Percentiles rank a stretch among this genome's conserved stretches.
Evolutionary conservation across 2,113 vertebrate species (phyloP).

Genomic region (Thalassoma bifasciatum): DNA sequence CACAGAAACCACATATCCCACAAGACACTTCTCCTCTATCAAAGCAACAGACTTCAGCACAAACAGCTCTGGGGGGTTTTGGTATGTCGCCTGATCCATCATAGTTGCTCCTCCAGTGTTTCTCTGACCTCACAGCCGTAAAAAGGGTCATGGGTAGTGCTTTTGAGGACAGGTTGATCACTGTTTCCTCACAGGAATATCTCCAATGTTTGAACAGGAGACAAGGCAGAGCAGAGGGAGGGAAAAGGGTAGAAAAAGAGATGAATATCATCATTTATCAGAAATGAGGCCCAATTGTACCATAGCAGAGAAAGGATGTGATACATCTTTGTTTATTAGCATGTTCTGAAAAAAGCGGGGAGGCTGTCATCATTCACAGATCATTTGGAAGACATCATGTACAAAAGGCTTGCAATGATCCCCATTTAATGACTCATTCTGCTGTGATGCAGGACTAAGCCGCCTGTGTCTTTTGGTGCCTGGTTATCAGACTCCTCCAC

Average conservation of each 20-base stretch:
- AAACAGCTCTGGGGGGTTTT: conserved; percentile 65
- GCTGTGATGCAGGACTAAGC: conserved; percentile 35
- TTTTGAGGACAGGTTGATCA: conserved; percentile 71
- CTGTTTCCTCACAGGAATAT: conserved; percentile 38
- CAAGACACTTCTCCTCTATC: conserved; percentile 53
- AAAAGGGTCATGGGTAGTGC: conserved; percentile 49
- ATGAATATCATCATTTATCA: conserved; percentile 58
- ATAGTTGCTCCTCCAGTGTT: conserved; percentile 50
- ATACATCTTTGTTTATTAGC: conserved; percentile 60
- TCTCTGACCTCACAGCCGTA: conserved; percentile 53
- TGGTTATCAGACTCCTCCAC: conserved; percentile 53
- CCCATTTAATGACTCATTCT: conserved; percentile 60
- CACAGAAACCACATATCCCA: conserved; percentile 63
- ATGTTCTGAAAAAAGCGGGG: conserved; percentile 28
- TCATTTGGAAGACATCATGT: conserved; percentile 57
- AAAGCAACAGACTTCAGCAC: conserved; percentile 41
- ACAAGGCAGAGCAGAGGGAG: conserved; percentile 18
- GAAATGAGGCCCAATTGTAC: conserved; percentile 35
- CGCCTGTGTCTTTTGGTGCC: conserved; percentile 56
- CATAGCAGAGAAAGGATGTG: conserved; percentile 16
- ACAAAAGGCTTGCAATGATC: conserved; percentile 56
- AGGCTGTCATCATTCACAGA: conserved; percentile 58
- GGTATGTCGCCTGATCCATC: conserved; percentile 74
- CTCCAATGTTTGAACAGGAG: conserved; percentile 15
- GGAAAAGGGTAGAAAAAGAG: conserved; percentile 11